These are phyloP conservation scores for Anguilla japonica DNA, from an alignment of 2,113 vertebrate species.

Conservation along the genomic window DNA sequence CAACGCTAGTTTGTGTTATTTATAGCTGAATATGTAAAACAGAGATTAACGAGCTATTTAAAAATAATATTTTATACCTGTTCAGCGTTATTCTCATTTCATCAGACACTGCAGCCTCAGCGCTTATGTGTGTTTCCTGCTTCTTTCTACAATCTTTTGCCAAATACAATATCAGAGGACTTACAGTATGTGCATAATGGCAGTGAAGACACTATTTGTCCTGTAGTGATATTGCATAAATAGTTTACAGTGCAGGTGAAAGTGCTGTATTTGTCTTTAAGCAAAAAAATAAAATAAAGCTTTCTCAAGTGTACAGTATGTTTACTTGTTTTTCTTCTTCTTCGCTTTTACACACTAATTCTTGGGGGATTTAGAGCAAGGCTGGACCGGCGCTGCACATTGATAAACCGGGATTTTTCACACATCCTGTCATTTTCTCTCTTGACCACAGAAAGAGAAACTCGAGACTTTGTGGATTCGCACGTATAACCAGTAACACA, in stretches of 20 bases:
- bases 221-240: conserved; percentile 70
- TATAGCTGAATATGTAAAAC: conserved; percentile 75
- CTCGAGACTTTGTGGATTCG: too few relatives aligned
- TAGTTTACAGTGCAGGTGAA: conserved; percentile 75
- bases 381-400: too few relatives aligned
- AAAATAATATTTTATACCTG: conserved; percentile 68
- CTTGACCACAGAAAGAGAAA: too few relatives aligned
- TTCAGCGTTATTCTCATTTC: conserved; percentile 71
- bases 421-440: not conserved
- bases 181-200: conserved; percentile 67
- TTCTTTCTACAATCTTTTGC: conserved; percentile 65
- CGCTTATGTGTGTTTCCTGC: conserved; percentile 58
- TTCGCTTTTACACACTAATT: not conserved
- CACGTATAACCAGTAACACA: too few relatives aligned
- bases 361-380: not conserved
- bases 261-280: conserved; percentile 78
- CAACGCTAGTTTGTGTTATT: conserved; percentile 68
- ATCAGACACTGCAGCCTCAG: conserved; percentile 57
- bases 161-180: conserved; percentile 73
- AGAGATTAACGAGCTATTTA: conserved; percentile 56
- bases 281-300: conserved; percentile 86
- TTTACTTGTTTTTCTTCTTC: conserved; percentile 7
- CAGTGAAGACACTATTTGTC: conserved; percentile 71
- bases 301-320: conserved; percentile 61
- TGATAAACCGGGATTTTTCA: not conserved